Conservation (phyloP, 1,140 invertebrate genomes). For the Drosophila dunni region DNA sequence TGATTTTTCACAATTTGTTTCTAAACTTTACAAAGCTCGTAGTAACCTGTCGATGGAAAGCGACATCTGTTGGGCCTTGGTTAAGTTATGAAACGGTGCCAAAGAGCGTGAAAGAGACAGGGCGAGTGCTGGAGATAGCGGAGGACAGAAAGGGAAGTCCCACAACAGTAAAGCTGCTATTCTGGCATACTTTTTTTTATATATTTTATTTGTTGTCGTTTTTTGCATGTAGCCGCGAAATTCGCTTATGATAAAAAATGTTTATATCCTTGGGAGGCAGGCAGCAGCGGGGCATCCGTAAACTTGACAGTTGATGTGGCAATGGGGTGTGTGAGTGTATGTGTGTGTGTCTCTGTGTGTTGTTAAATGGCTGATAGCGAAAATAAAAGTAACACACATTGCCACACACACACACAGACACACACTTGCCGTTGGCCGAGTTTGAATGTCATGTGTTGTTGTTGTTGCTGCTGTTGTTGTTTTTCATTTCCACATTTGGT, state of each 20-base stretch:
- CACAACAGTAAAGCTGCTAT: slow-evolving; percentile 28
- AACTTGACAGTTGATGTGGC: slow-evolving; percentile 74
- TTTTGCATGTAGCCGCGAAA: slow-evolving; percentile 51
- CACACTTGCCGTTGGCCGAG: slow-evolving; percentile 49
- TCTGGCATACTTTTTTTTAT: slow-evolving; percentile 44
- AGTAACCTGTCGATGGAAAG: slow-evolving; percentile 12
- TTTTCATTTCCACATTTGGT: slow-evolving; percentile 62
- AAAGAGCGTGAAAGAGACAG: not conserved
- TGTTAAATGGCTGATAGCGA: slow-evolving; percentile 75
- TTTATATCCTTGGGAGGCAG: slow-evolving; percentile 72
- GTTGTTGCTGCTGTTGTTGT: slow-evolving; percentile 26
- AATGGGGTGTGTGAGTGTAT: slow-evolving; percentile 33
- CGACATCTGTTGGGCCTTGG: slow-evolving; percentile 17
- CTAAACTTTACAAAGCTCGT: slow-evolving; percentile 12
- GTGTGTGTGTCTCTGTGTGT: slow-evolving; percentile 13
- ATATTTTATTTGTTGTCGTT: slow-evolving; percentile 31
- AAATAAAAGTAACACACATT: slow-evolving; percentile 74
- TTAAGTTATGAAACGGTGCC: not conserved
- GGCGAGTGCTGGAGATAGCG: not conserved
- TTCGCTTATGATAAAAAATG: slow-evolving; percentile 65
- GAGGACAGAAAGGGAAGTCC: not conserved
- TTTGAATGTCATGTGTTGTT: slow-evolving; percentile 26
- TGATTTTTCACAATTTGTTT: not conserved
- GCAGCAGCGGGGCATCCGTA: slow-evolving; percentile 63
- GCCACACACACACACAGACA: slow-evolving; percentile 23